Evolutionary conservation across 1,140 invertebrate genomes (phyloP).

Genomic region (Drosophila guanche): DNA sequence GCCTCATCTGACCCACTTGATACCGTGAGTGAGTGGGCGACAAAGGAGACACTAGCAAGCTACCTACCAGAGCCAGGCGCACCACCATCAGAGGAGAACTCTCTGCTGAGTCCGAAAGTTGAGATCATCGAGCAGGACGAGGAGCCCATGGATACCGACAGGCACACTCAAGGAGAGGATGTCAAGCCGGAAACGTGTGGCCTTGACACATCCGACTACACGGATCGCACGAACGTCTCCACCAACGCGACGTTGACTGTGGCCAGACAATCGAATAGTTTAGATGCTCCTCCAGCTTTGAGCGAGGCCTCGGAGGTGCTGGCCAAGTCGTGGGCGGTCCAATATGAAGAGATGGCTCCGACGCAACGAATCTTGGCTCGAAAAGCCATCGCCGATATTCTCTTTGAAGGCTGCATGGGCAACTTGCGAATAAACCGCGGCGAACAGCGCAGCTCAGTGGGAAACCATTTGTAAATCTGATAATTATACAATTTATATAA

Average conservation of each 20-base stretch:
- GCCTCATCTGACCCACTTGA: slow-evolving; percentile 30
- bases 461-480: slow-evolving; percentile 29
- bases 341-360: slow-evolving; percentile 71
- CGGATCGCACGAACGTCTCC: slow-evolving; percentile 16
- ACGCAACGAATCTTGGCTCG: slow-evolving; percentile 73
- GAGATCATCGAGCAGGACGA: slow-evolving; percentile 61
- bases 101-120: slow-evolving; percentile 63
- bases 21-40: slow-evolving; percentile 18
- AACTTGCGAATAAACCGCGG: slow-evolving; percentile 68
- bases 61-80: slow-evolving; percentile 3
- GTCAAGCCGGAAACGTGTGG: slow-evolving; percentile 24
- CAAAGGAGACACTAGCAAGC: slow-evolving; percentile 8
- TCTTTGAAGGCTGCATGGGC: slow-evolving; percentile 80
- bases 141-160: slow-evolving; percentile 10
- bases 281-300: slow-evolving; percentile 9
- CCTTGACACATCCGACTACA: neutral
- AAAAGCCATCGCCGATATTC: slow-evolving; percentile 75
- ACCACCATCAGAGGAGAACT: slow-evolving; percentile 26
- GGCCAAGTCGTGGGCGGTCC: slow-evolving; percentile 77
- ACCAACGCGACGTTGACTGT: slow-evolving; percentile 5
- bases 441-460: slow-evolving; percentile 37
- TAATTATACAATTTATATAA: neutral
- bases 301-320: slow-evolving; percentile 66
- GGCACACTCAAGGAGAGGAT: neutral
- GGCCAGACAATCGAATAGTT: neutral